Percentiles rank a stretch among this genome's conserved stretches.
Conservation (phyloP, 2,113 vertebrate genomes). For the Recurvirostra avosetta region DNA sequence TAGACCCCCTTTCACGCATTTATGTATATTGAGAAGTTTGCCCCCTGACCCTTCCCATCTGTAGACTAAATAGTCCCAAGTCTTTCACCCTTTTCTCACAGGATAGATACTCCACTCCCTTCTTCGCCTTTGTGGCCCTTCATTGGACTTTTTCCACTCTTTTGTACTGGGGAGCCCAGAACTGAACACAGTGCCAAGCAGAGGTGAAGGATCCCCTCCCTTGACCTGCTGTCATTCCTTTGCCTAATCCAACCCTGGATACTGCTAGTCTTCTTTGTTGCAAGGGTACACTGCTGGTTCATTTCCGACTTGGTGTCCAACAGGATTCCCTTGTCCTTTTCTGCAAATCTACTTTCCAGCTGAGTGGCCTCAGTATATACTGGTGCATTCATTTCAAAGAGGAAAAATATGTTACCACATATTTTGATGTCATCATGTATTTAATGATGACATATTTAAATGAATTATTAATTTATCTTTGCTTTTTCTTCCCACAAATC, state of each 20-base stretch:
- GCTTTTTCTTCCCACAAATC: not conserved
- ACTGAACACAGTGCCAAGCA: too few species aligned
- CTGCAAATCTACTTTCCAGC: not conserved
- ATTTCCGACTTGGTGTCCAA: not conserved
- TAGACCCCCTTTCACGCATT: not conserved
- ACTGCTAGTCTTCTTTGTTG: too few species aligned
- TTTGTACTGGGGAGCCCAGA: not conserved
- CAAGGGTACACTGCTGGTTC: not conserved
- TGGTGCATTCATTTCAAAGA: not conserved
- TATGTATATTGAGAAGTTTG: not conserved
- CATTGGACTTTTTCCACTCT: not conserved
- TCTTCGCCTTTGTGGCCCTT: not conserved
- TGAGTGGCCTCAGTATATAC: not conserved
- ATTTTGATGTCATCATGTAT: not conserved
- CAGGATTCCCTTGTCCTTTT: not conserved
- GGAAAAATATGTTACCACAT: not conserved
- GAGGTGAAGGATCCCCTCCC: too few species aligned
- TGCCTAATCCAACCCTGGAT: too few species aligned
- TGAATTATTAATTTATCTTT: not conserved
- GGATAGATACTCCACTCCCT: not conserved
- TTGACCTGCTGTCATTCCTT: too few species aligned
- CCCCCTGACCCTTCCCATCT: not conserved
- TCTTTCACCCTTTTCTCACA: not conserved
- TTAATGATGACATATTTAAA: not conserved
- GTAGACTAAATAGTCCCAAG: not conserved